Evolutionary conservation across 2,888 invertebrate species (phyloP), one percentile per base, ranked within the genome.

Genomic region (Drosophila mettleri): DNA sequence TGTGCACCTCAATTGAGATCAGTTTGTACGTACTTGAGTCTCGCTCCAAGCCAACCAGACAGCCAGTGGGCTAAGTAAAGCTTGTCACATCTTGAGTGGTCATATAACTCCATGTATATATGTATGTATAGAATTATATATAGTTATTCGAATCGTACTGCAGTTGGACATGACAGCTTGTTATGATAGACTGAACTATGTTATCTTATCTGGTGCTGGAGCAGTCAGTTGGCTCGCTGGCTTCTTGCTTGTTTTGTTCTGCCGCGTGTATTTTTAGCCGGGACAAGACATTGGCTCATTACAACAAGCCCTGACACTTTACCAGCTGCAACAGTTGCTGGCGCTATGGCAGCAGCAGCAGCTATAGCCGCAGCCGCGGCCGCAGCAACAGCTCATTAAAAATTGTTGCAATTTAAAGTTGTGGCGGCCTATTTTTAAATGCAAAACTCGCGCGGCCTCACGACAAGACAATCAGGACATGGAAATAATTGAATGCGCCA

Each of bases 401-500:
- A 88, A 80, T 80, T 74, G 83, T 85, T 75, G 87, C 74, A 82
- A 85, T 87, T 82, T 82, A 72, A 78, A 72, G 59, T 54, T 83
- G 68, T 63, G 74, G 68, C 73, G 78, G 72, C 84, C 84, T 83
- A 88, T 88, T 83, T 83, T 88, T 83, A 86, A 83, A 83, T 88
- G 86, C 86, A 83, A 80, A 86, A 77, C 74, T 79, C 63, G 86
- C 78, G 74, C 84, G 69, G 74, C 80, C 60, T 84, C 88, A 86
- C 86, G 88, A 88, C 83, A 88, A 84, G 88, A 78, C 83, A 88
- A 86, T 86, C 86, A 88, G 83, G 86, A 83, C 88, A 88, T 83
- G 88, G 69, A 86, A 88, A 88, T 83, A 83, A 83, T 83, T 83
- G 86, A 88, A 86, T 83, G 83, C 88, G 88, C 88, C 84, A 70